phyloP scores from a whole-genome alignment of 2,113 vertebrate genomes.

The Muscicapa adusta region DNA sequence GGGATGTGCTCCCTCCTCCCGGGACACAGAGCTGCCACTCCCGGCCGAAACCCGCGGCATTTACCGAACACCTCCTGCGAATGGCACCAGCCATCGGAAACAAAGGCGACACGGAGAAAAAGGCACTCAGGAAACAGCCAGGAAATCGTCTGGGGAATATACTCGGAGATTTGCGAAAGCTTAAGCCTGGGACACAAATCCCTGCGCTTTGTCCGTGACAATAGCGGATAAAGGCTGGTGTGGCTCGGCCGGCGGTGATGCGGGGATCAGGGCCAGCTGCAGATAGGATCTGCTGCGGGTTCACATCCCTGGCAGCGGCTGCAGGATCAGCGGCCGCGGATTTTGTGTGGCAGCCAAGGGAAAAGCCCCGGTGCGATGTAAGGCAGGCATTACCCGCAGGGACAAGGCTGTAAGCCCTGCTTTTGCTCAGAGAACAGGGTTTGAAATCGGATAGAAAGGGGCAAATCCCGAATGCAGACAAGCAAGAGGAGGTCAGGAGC shows the following conservation, averaged over 20 bases:
- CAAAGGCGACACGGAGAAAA: not conserved
- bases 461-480: not conserved
- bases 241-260: not conserved
- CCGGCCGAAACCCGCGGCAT: accelerated
- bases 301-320: not conserved
- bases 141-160: not conserved
- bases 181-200: slow-evolving; percentile 30
- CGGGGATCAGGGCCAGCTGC: not conserved
- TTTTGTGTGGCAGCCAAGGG: not conserved
- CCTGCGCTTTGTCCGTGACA: not conserved
- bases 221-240: not conserved
- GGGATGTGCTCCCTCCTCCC: accelerated
- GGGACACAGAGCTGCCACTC: accelerated
- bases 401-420: not conserved
- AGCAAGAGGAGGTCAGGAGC: not conserved
- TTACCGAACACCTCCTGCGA: not conserved
- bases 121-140: not conserved
- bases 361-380: not conserved
- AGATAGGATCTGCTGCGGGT: not conserved
- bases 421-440: not conserved
- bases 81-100: not conserved
- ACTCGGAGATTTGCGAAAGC: not conserved
- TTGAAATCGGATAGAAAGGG: not conserved
- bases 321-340: not conserved
- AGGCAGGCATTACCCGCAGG: not conserved